Base-by-base conservation (phyloP, 2,888 invertebrate species). In the Drosophila mercatorum region DNA sequence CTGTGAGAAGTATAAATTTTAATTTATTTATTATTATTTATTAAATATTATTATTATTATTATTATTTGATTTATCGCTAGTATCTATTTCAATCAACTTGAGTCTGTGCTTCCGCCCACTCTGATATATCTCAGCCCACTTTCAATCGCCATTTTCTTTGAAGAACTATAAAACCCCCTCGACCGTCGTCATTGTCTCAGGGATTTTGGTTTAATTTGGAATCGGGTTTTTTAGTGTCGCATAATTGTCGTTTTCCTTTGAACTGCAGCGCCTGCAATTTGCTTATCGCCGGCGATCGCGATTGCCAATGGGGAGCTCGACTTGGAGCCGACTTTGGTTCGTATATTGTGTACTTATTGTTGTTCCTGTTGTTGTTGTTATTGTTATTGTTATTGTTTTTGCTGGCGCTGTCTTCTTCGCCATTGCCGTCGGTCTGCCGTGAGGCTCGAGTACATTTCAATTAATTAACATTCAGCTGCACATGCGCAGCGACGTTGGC, bases 251-350 rank as follows among this genome's bases (percentile, higher is more conserved):
- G 80, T 79, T 81, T 81, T 87, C 75, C 91, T 91, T 91, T 91
- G 91, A 91, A 90, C 89, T 89, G 73, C 81, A 89, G 89, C 91
- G 91, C 89, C 90, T 80, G 88, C 90, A 91, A 91, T 91, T 91
- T 91, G 91, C 91, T 91, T 91, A 91, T 91, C 90, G 89, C 79
- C 83, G 79, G 49, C 74, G 88, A 87, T 89, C 87, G 80, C 83
- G 75, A 86, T 88, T 83, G 83, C 83, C 83, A 83, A 80, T 76
- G 78, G 84, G 87, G 72, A 80, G 72, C 80, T 71, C 63, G 60
- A 57, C 73, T 61, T 74, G 67, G 71, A 61, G 61, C 68, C 62
- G 67, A 61, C 44, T 52, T 59, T 49, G 56, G 36, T 28, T 31
- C 43, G 28, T 31, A 55, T 34, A 70, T 26, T 65, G 62, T 60